A percentile compares a stretch with the other conserved stretches of the same genome.
Evolutionary conservation across 2,113 vertebrate genomes (phyloP).

Genomic region (Pituophis catenifer): DNA sequence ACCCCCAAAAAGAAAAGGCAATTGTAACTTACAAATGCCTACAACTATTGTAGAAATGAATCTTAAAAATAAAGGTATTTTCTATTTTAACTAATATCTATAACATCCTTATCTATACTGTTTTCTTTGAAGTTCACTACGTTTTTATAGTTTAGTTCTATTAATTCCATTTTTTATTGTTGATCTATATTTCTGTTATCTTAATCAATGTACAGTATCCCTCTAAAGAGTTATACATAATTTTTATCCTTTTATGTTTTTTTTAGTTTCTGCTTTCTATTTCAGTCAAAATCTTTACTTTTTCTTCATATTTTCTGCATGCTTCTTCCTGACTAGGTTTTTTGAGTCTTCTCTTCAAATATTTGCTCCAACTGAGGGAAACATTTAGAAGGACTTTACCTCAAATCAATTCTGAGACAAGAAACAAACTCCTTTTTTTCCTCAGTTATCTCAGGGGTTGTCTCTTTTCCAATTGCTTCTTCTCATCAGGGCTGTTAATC

Average conservation of each 20-base stretch:
- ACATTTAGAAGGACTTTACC: neutral
- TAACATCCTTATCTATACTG: neutral
- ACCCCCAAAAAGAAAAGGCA: neutral
- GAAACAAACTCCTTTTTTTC: neutral
- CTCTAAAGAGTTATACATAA: neutral
- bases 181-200: neutral
- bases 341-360: neutral
- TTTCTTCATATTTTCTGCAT: neutral
- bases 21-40: neutral
- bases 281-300: neutral
- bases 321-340: neutral
- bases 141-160: neutral
- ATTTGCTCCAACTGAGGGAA: neutral
- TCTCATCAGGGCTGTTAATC: neutral
- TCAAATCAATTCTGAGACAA: neutral
- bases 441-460: neutral
- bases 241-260: neutral
- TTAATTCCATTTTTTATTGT: neutral
- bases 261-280: neutral
- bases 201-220: neutral
- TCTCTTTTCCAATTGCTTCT: neutral
- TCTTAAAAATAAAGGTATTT: neutral
- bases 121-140: neutral
- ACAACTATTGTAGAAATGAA: neutral
- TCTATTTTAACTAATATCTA: neutral